A percentile compares a stretch with the other conserved stretches of the same genome.
These are phyloP conservation scores for Salvelinus alpinus DNA, from an alignment of 2,113 vertebrate species.

Conservation along the genomic window DNA sequence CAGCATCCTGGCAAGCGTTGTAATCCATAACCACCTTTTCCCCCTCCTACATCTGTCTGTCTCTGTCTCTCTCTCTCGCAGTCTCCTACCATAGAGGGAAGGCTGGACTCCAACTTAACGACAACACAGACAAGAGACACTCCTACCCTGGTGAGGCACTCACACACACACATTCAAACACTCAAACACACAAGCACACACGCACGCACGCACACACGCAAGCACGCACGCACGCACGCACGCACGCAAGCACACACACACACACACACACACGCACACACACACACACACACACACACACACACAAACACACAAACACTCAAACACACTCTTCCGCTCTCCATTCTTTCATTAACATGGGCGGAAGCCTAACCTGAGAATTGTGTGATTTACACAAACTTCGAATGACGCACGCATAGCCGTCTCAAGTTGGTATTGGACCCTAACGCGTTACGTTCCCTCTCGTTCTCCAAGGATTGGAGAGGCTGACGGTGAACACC, in stretches of 20 bases:
- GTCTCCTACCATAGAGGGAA: constrained; percentile 73
- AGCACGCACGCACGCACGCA: too few relatives aligned
- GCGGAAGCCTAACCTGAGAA: too few relatives aligned
- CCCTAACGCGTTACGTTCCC: background rate
- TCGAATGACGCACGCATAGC: background rate
- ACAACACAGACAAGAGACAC: constrained; percentile 53
- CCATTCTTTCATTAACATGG: too few relatives aligned
- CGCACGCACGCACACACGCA: constrained; percentile 1
- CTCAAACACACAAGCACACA: constrained; percentile 7
- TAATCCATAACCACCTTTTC: constrained; percentile 5
- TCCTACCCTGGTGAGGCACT: constrained; percentile 65
- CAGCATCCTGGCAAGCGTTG: background rate
- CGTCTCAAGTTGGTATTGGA: too few relatives aligned
- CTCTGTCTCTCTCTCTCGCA: constrained; percentile 27
- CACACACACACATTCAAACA: background rate
- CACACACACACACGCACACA: too few relatives aligned
- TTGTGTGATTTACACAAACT: background rate
- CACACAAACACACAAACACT: background rate
- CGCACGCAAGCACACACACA: too few relatives aligned
- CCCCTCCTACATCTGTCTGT: background rate
- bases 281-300: too few relatives aligned
- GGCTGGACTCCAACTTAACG: constrained; percentile 30
- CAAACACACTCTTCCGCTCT: too few relatives aligned
- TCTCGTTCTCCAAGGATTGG: constrained; percentile 61
- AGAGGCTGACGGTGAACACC: constrained; percentile 56